Conservation (phyloP, 2,113 vertebrate genomes). For the Cephalophus harveyi region DNA sequence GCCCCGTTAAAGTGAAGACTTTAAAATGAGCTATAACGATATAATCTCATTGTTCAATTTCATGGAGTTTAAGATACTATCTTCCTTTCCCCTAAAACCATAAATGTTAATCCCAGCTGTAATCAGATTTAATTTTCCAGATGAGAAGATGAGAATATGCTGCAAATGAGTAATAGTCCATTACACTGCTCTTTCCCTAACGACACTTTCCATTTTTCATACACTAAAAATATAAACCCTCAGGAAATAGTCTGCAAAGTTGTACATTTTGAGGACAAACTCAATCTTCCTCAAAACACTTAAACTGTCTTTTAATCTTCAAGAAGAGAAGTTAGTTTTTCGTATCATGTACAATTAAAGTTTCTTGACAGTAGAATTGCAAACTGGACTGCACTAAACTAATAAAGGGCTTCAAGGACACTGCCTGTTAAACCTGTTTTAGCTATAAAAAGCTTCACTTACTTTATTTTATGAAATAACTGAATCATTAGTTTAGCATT, state of each 20-base stretch:
- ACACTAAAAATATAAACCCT: slow-evolving; percentile 23
- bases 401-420: slow-evolving; percentile 31
- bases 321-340: slow-evolving; percentile 29
- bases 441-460: slow-evolving; percentile 46
- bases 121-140: slow-evolving; percentile 88
- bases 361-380: slow-evolving; percentile 17
- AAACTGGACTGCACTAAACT: neutral
- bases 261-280: slow-evolving; percentile 24
- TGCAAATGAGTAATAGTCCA: slow-evolving; percentile 70
- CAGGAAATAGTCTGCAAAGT: slow-evolving; percentile 20
- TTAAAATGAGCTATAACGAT: slow-evolving; percentile 80
- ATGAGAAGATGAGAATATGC: slow-evolving; percentile 84
- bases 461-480: slow-evolving; percentile 33
- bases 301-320: slow-evolving; percentile 31
- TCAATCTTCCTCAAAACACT: slow-evolving; percentile 45
- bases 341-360: slow-evolving; percentile 13
- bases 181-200: slow-evolving; percentile 76
- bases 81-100: slow-evolving; percentile 75
- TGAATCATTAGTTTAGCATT: slow-evolving; percentile 35
- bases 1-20: slow-evolving; percentile 74
- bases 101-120: slow-evolving; percentile 81
- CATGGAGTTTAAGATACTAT: slow-evolving; percentile 86
- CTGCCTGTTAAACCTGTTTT: neutral
- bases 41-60: slow-evolving; percentile 90
- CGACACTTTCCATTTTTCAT: slow-evolving; percentile 40